phyloP scores from a whole-genome alignment of 2,888 invertebrate species.

The Phalera bucephala region DNA sequence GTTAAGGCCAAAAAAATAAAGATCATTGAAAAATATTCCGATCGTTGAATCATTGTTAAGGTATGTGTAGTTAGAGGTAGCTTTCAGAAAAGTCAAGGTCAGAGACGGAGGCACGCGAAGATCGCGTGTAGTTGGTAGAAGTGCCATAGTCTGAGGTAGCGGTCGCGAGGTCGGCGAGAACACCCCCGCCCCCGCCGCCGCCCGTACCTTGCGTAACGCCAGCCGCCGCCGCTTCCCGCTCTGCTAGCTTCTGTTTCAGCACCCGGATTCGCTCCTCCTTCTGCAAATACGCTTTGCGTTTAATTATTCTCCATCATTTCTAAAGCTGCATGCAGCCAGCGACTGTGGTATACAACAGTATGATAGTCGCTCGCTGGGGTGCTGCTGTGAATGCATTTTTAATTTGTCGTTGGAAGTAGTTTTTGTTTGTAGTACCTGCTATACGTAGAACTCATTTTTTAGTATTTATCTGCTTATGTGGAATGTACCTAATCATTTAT shows the following conservation, averaged over 20 bases:
- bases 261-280: conserved; percentile 95
- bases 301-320: no score
- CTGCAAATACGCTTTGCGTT: conserved; percentile 69
- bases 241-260: conserved; percentile 90
- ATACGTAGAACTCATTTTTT: no score
- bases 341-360: background rate
- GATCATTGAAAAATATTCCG: no score
- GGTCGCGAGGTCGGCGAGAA: conserved; percentile 90
- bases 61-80: conserved; percentile 84
- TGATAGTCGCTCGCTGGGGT: no score
- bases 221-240: conserved; percentile 87
- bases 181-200: conserved; percentile 83
- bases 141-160: conserved; percentile 91
- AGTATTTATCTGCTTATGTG: no score
- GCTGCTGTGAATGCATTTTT: no score
- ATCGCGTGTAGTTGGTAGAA: conserved; percentile 91
- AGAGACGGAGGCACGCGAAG: conserved; percentile 92
- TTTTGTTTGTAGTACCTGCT: no score
- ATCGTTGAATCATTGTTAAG: no score
- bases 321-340: background rate
- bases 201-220: conserved; percentile 88
- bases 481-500: no score
- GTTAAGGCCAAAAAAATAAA: no score
- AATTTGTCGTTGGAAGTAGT: no score
- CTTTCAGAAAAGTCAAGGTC: conserved; percentile 95